Percentiles rank a stretch among this genome's conserved stretches.
phyloP scores from a whole-genome alignment of 2,113 vertebrate species.

The Mohoua ochrocephala region DNA sequence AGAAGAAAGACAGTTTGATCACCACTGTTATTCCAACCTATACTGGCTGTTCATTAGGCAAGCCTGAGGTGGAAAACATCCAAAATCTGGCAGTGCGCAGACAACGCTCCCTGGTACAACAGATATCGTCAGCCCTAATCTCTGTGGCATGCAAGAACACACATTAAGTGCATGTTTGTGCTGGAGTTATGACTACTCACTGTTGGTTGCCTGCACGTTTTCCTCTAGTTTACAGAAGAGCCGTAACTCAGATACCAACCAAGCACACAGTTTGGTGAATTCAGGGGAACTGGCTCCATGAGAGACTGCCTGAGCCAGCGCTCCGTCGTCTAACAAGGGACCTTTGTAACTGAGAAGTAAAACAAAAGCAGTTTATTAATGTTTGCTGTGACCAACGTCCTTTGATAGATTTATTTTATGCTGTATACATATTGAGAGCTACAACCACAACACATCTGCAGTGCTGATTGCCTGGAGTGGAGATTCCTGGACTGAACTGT shows the following conservation, averaged over 20 bases:
- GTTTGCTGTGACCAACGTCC: background rate
- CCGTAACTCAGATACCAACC: conserved; percentile 89
- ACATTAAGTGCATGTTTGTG: background rate
- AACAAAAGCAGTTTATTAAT: conserved; percentile 36
- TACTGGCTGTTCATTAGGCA: background rate
- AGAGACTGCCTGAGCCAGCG: conserved; percentile 79
- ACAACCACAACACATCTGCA: background rate
- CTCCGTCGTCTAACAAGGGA: conserved; percentile 88
- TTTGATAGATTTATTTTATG: background rate
- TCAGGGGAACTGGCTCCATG: conserved; percentile 88
- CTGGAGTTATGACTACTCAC: conserved; percentile 74
- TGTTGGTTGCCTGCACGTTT: conserved; percentile 94
- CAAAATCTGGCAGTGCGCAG: background rate
- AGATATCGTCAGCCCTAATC: background rate
- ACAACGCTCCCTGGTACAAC: background rate
- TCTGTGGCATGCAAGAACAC: background rate
- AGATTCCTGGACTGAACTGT: background rate
- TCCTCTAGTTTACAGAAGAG: conserved; percentile 91
- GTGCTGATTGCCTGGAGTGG: background rate
- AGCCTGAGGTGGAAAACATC: background rate
- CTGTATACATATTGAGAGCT: background rate
- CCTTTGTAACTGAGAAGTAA: conserved; percentile 88
- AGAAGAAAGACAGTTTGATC: background rate
- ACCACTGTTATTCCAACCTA: background rate
- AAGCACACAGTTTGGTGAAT: conserved; percentile 93